Evolutionary conservation across 2,888 invertebrate genomes (phyloP), one percentile per base, ranked within the genome.

Genomic region (Buathra laborator): DNA sequence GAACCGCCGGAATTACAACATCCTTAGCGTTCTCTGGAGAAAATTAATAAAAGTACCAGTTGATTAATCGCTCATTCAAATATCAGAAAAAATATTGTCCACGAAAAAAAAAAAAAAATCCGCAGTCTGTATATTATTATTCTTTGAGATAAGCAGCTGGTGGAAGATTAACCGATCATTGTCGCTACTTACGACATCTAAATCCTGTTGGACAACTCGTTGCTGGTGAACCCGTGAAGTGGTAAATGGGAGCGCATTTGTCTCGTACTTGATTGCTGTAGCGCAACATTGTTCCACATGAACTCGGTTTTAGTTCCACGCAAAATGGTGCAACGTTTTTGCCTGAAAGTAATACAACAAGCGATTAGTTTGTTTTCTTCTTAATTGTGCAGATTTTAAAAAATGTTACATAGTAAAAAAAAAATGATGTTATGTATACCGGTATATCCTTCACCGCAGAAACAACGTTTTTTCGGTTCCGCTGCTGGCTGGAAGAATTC

Each of bases 131-230:
- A 37, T 37, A 37, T 37, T 37, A 37, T 37, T 37, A 9, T 37
- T 37, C 2, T 37, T 37, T 5, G 37, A 66, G 37, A 1, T 37
- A 64, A n/a, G 2, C 32, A 51, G n/a, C 37, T n/a, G 29, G 19
- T 83, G 10, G 0, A 64, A 46, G 12, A 51, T 70, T 37, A 37
- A 37, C 5, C 6, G 9, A 37, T 37, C 37, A 5, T 37, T 37
- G 37, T 37, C 2, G 2, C 7, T 75, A 92, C 92, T 89, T 82
- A 92, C 92, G 91, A 48, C 92, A 92, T 91, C 91, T 88, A 29
- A 56, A 84, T 16, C 12, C 32, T 0, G 74, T n/a, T 37, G n/a
- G 88, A 77, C 92, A 92, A 43, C 37, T 66, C 0, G 77, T 87
- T 16, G 75, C 87, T 3, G 89, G 89, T 0, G 85, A 74, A 37